Evolutionary conservation across 1,140 invertebrate genomes (phyloP).

Genomic region (Pollicipes pollicipes): DNA sequence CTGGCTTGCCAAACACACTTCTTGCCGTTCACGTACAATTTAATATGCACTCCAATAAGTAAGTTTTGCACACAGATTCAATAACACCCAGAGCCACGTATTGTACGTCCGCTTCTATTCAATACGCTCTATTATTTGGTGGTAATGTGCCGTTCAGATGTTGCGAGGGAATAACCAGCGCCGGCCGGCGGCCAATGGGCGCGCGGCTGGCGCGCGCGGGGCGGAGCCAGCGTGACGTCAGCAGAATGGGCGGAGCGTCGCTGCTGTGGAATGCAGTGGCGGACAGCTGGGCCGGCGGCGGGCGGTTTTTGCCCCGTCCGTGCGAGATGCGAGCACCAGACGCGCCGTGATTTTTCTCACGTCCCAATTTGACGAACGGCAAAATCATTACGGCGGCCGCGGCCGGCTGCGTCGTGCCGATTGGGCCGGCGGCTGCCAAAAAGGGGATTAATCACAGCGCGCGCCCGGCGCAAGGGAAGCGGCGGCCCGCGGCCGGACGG

Average conservation of each 20-base stretch:
- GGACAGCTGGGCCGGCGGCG: too few relatives aligned
- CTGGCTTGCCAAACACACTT: neutral
- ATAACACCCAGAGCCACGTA: neutral
- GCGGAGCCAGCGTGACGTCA: neutral
- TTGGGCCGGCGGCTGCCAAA: neutral
- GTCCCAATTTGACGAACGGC: neutral
- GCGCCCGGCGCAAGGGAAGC: neutral
- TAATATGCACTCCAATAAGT: conserved; percentile 4
- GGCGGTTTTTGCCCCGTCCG: neutral
- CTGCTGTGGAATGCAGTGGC: neutral
- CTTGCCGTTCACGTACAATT: neutral
- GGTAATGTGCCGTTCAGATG: conserved; percentile 6
- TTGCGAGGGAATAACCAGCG: conserved; percentile 2
- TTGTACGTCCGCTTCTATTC: conserved; percentile 5
- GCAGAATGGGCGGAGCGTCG: neutral
- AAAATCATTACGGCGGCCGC: neutral
- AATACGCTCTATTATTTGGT: conserved; percentile 6
- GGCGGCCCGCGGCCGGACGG: too few relatives aligned
- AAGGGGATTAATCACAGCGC: neutral
- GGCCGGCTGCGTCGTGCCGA: too few relatives aligned
- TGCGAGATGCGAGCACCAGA: neutral
- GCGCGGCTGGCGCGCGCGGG: neutral
- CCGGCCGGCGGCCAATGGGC: neutral
- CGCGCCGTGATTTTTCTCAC: neutral
- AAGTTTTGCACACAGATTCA: conserved; percentile 5